Percentiles rank a stretch among this genome's conserved stretches.
These are phyloP conservation scores for Varroa destructor DNA, from an alignment of 1,140 invertebrate species.

Conservation along the genomic window DNA sequence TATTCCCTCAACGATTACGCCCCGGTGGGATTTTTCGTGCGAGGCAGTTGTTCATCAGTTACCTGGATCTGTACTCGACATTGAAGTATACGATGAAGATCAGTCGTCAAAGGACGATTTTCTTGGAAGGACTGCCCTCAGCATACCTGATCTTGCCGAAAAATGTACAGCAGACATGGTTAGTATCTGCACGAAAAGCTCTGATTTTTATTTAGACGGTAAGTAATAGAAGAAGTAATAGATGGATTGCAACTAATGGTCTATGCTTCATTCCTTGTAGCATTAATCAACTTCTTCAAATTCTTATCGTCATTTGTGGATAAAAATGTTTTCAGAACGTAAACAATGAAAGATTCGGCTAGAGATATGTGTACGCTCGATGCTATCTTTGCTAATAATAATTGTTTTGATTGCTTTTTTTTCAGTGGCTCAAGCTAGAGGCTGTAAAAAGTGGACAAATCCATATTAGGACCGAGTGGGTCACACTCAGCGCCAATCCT, in stretches of 20 bases:
- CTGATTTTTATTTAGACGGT: slow-evolving; percentile 26
- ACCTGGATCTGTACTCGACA: slow-evolving; percentile 58
- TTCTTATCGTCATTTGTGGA: too few relatives aligned
- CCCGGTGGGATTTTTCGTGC: slow-evolving; percentile 35
- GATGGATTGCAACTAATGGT: background rate
- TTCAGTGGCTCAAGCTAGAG: slow-evolving; percentile 78
- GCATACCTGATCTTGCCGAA: slow-evolving; percentile 36
- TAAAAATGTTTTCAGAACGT: too few relatives aligned
- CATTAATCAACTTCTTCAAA: background rate
- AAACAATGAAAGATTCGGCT: too few relatives aligned
- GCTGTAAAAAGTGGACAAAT: slow-evolving; percentile 83
- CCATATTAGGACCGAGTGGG: slow-evolving; percentile 72
- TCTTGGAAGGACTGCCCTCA: slow-evolving; percentile 52
- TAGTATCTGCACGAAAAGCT: background rate
- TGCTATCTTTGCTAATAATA: too few relatives aligned
- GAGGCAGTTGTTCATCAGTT: slow-evolving; percentile 43
- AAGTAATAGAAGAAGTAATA: slow-evolving; percentile 6
- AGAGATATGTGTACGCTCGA: too few relatives aligned
- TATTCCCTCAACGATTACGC: slow-evolving; percentile 34
- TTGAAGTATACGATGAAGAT: slow-evolving; percentile 70
- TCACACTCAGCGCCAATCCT: slow-evolving; percentile 55
- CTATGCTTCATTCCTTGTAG: background rate
- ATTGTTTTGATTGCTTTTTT: slow-evolving; percentile 30
- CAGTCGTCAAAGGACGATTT: slow-evolving; percentile 61
- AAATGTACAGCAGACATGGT: slow-evolving; percentile 15